Conservation (phyloP, 2,113 vertebrate species). For the Ifrita kowaldi region DNA sequence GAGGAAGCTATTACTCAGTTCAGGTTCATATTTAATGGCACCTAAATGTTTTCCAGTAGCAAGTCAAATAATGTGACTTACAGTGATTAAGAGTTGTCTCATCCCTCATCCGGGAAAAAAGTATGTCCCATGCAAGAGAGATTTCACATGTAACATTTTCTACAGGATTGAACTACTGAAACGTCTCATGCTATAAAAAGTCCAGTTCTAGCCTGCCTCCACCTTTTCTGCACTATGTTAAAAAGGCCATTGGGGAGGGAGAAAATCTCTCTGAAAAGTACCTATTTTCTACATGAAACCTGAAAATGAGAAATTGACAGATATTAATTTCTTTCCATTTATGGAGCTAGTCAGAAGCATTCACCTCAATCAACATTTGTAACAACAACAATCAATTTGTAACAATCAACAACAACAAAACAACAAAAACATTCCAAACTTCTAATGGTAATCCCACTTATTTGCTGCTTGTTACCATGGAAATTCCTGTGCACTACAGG, state of each 20-base stretch:
- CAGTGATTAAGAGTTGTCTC: not conserved
- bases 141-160: not conserved
- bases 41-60: not conserved
- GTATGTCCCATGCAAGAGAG: not conserved
- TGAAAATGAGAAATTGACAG: not conserved
- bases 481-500: not conserved
- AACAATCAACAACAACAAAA: not conserved
- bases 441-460: not conserved
- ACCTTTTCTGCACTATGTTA: not conserved
- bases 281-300: not conserved
- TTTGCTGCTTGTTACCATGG: not conserved
- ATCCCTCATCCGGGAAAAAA: not conserved
- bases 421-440: not conserved
- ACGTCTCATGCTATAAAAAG: not conserved
- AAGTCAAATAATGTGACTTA: not conserved
- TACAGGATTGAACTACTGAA: not conserved
- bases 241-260: rapidly evolving
- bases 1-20: not conserved
- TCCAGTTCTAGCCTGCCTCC: not conserved
- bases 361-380: not conserved
- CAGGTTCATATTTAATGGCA: not conserved
- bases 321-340: not conserved
- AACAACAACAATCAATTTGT: not conserved
- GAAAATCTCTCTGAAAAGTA: not conserved
- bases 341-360: not conserved